Base-by-base conservation (phyloP, 2,113 vertebrate species). In the Arenaria interpres region DNA sequence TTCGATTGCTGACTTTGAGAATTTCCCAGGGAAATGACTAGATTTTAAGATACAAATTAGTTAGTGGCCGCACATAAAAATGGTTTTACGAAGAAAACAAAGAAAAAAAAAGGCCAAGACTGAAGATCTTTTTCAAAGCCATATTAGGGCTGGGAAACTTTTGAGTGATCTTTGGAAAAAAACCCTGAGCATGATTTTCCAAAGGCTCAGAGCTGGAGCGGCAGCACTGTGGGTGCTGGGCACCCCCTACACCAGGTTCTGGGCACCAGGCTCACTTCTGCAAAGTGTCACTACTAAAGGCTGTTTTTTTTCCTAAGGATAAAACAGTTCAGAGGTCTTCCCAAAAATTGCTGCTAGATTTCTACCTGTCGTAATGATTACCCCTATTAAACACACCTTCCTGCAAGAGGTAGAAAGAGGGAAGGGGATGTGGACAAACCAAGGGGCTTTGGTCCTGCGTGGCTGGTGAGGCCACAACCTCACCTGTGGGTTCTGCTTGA, bases 401-500 rank as follows among this genome's bases (percentile, higher is more conserved):
- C 48, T 54, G 35, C 1, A 10, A 21, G 33, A 59, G 21, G 2
- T 12, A 23, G 37, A 62, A 84, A n/a, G 6, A 84, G 43, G 68
- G 53, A 53, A 37, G 10, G 19, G 33, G 8, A 14, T 0, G 3
- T 4, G 50, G 30, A 13, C 23, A 46, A 2, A 27, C 17, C 43
- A 21, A 30, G 13, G 22, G 43, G 10, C 33, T 72, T 67, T 0
- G 30, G 12, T 74, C 51, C 28, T 5, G 1, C 7, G 19, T 32
- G 45, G 56, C 25, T 41, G 51, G 17, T 10, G 56, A 23, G 57
- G 60, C 25, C 62, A 75, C 32, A 43, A 9, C n/a, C 50, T 64
- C 4, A 1, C 4, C 76, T 77, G 32, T 8, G 2, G 0, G 0
- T 28, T 82, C 64, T 75, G 30, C 35, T 68, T 4, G 0, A 30